Evolutionary conservation across 92 coral and sea anemone species (phyloP).

Genomic region (Heteractis magnifica): DNA sequence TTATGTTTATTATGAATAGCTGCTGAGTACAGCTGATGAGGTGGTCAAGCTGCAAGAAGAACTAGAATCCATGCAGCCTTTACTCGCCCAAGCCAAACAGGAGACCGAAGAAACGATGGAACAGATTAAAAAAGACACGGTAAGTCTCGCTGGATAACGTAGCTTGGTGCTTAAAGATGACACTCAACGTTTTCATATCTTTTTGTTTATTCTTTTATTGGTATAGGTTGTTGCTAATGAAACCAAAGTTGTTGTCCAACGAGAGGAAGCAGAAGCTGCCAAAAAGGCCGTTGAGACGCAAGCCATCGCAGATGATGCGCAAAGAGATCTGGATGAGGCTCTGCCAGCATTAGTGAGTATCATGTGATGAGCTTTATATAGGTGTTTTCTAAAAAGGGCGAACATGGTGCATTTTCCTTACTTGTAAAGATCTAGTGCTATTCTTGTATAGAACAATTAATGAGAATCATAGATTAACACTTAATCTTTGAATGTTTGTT

Average conservation of each 20-base stretch:
- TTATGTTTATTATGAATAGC: constrained; percentile 33
- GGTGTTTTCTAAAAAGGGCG: too few relatives aligned
- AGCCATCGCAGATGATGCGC: constrained; percentile 99
- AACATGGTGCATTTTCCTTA: too few relatives aligned
- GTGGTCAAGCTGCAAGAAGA: constrained; percentile 96
- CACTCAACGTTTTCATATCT: constrained; percentile 52
- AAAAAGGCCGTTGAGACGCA: constrained; percentile 96
- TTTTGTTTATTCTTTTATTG: neutral
- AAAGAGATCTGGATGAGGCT: constrained; percentile 97
- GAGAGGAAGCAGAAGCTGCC: constrained; percentile 93
- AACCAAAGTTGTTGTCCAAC: constrained; percentile 87
- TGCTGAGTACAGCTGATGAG: constrained; percentile 92
- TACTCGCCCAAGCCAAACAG: constrained; percentile 90
- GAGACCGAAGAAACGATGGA: constrained; percentile 99
- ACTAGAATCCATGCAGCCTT: constrained; percentile 91
- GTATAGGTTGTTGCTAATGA: constrained; percentile 95
- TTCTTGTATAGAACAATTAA: too few relatives aligned
- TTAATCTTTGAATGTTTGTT: neutral
- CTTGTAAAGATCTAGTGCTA: too few relatives aligned
- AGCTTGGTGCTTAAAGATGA: constrained; percentile 41
- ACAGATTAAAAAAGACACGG: constrained; percentile 91
- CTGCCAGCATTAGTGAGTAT: constrained; percentile 86
- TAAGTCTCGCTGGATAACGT: constrained; percentile 18
- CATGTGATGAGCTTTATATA: neutral
- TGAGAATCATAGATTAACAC: neutral